Percentiles rank a stretch among this genome's conserved stretches.
Evolutionary conservation across 2,888 invertebrate genomes (phyloP).

Genomic region (Operophtera brumata): DNA sequence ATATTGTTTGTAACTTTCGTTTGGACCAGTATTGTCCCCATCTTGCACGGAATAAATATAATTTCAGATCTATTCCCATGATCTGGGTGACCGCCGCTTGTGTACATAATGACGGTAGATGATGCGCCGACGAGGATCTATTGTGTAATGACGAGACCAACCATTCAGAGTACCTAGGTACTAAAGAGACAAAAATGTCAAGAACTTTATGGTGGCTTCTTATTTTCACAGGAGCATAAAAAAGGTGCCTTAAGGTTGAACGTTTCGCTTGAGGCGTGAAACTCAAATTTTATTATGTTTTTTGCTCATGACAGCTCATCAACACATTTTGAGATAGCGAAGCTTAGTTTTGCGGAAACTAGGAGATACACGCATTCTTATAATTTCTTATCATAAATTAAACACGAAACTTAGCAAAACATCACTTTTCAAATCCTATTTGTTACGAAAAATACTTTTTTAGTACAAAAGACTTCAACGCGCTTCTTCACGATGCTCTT

Average conservation of each 20-base stretch:
- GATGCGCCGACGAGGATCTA: constrained; percentile 27
- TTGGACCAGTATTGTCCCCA: not conserved
- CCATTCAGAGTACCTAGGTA: not conserved
- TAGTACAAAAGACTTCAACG: constrained; percentile 11
- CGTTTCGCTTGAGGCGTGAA: no score
- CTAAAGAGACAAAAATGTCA: constrained; percentile 2
- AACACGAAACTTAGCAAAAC: no score
- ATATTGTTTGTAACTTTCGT: no score
- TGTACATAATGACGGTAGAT: constrained; percentile 53
- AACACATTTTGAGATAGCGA: no score
- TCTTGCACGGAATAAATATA: not conserved
- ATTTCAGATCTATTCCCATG: constrained; percentile 40
- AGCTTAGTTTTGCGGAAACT: no score
- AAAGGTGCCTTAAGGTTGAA: no score
- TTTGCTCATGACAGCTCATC: no score
- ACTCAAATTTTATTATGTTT: no score
- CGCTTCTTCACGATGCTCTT: not conserved
- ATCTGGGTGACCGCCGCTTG: constrained; percentile 46
- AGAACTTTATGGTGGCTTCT: constrained; percentile 4
- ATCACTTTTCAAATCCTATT: no score
- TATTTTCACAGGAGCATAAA: no score
- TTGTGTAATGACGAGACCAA: constrained; percentile 7
- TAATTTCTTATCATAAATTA: no score
- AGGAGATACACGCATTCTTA: no score
- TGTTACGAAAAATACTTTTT: not conserved